phyloP scores from a whole-genome alignment of 2,888 invertebrate genomes.

The Drosophila pseudotakahashii region DNA sequence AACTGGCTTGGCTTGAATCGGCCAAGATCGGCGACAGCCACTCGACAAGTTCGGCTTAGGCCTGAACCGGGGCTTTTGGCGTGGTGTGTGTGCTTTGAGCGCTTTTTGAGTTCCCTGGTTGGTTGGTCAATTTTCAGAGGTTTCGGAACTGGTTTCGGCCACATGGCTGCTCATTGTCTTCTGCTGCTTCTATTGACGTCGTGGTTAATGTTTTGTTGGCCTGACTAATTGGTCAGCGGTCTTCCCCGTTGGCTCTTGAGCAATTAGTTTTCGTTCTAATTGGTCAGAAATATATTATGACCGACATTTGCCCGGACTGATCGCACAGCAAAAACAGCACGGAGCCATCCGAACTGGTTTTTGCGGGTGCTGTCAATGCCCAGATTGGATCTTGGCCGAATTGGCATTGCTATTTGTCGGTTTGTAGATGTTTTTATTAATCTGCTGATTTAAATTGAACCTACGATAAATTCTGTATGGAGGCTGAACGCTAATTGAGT shows the following conservation, averaged over 20 bases:
- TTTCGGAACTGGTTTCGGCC: conserved; percentile 58
- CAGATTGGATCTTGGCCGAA: conserved; percentile 18
- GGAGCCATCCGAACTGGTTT: conserved; percentile 40
- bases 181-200: conserved; percentile 28
- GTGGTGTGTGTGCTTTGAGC: conserved; percentile 51
- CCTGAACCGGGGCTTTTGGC: conserved; percentile 35
- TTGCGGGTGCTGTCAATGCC: conserved; percentile 43
- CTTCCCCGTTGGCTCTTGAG: conserved; percentile 72
- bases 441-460: conserved; percentile 33
- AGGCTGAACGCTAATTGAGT: conserved; percentile 46
- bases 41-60: conserved; percentile 42
- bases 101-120: conserved; percentile 63
- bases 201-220: conserved; percentile 49
- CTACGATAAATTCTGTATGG: background rate
- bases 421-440: conserved; percentile 49
- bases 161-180: conserved; percentile 36
- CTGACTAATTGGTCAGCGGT: conserved; percentile 73
- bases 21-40: conserved; percentile 15
- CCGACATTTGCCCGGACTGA: conserved; percentile 63
- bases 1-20: conserved; percentile 51
- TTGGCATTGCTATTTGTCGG: conserved; percentile 29
- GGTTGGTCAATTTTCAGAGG: conserved; percentile 31
- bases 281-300: conserved; percentile 77
- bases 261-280: conserved; percentile 76
- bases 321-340: conserved; percentile 30